These are phyloP conservation scores for Montipora capricornis DNA, from an alignment of 64 coral and sea anemone species.

Conservation along the genomic window DNA sequence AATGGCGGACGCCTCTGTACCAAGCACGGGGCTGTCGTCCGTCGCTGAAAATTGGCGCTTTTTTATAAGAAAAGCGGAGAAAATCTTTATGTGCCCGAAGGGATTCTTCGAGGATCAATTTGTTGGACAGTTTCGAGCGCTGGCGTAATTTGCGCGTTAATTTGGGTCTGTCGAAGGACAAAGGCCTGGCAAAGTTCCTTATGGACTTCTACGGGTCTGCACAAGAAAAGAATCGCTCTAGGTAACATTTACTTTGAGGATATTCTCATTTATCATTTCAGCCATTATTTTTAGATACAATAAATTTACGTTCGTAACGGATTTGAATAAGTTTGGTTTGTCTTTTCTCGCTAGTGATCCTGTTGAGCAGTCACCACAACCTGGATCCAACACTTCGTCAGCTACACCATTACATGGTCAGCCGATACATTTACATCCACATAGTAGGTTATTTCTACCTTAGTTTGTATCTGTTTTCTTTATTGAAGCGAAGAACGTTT, in stretches of 20 bases:
- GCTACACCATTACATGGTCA: slow-evolving; percentile 17
- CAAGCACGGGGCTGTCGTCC: not conserved
- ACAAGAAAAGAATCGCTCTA: not conserved
- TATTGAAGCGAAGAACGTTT: not conserved
- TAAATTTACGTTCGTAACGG: not conserved
- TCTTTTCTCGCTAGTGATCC: not conserved
- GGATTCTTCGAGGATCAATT: slow-evolving; percentile 3
- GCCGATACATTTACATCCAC: not conserved
- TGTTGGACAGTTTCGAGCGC: not conserved
- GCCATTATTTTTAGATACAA: not conserved
- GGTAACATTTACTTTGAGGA: not conserved
- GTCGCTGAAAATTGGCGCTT: not conserved
- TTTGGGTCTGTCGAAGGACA: not conserved
- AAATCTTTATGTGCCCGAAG: not conserved
- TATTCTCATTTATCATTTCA: not conserved
- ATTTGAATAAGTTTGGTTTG: not conserved
- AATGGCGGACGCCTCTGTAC: not conserved
- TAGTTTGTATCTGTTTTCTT: not conserved
- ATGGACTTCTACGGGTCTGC: not conserved
- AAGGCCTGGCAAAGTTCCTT: not conserved
- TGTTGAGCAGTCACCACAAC: not conserved
- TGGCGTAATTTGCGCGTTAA: not conserved
- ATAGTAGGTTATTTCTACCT: not conserved
- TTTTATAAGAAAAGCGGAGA: not conserved
- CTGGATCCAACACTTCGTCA: not conserved